Base-by-base conservation (phyloP, 1,140 invertebrate species). In the Capitella teleta region DNA sequence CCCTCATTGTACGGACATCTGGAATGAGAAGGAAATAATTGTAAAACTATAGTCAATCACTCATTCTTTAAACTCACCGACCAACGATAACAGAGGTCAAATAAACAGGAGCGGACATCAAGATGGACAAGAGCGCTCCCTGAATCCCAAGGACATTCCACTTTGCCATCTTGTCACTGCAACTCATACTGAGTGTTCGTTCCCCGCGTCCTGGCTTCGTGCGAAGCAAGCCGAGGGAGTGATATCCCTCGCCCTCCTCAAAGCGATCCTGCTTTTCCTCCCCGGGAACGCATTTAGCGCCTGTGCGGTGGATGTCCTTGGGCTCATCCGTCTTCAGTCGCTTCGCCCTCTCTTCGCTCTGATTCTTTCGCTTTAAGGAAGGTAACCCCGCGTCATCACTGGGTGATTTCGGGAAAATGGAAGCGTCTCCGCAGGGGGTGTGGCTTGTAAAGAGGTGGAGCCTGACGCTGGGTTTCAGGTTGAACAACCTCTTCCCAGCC, bases 151-250 rank as follows among this genome's bases (percentile, higher is more conserved):
- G 57, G 52, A 85, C 71, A 64, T 84, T 82, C 91, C 91, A 96
- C 51, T 82, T 82, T 5, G 86, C 80, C 2, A 95, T 74, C 77
- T 95, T 96, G 72, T 96, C 91, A 68, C 87, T 93, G 69, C 91
- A 95, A 1, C 86, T 92, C 53, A 93, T 79, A 34, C 86, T 92
- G 12, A 86, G 62, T 1, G 92, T 95, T 37, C 81, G 82, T 66
- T 91, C 83, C 0, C 92, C 92, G 62, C 88, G 74, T 0, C 92
- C 92, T 38, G 92, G 92, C 71, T 97, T 96, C 2, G 82, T 92
- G 43, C 91, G 76, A 6, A 93, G 76, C 32, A 79, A 80, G 18
- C 85, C 85, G 14, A 61, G 51, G 1, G 80, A 62, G 62, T 91
- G 87, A 67, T 85, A 88, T 24, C 77, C 64, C 6, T 53, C 36